phyloP scores from a whole-genome alignment of 2,113 vertebrate species.

The Camelus bactrianus region DNA sequence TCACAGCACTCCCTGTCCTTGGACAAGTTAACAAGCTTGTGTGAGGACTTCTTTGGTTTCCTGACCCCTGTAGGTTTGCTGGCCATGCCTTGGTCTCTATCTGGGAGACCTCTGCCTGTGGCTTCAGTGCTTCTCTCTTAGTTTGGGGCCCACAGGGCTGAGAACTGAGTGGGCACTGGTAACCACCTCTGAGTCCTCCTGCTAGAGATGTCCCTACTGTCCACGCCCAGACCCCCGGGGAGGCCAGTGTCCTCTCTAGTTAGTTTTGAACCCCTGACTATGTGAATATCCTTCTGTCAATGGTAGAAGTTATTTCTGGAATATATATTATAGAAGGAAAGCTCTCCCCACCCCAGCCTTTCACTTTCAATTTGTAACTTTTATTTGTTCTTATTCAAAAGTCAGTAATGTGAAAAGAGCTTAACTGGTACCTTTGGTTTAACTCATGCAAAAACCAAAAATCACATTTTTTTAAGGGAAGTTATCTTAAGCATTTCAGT shows the following conservation, averaged over 20 bases:
- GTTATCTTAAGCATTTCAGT: conserved; percentile 1
- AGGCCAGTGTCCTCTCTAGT: background rate
- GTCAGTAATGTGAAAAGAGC: background rate
- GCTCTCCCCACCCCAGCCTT: background rate
- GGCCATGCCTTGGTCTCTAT: background rate
- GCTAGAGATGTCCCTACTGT: background rate
- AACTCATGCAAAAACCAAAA: background rate
- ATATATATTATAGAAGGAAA: background rate
- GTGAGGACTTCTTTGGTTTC: background rate
- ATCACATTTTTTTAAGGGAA: background rate
- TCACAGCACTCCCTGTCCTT: background rate
- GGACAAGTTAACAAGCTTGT: background rate
- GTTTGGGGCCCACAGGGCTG: background rate
- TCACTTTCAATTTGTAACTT: conserved; percentile 41
- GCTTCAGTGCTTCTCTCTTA: background rate
- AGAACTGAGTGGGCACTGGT: background rate
- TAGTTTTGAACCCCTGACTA: background rate
- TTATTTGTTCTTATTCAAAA: conserved; percentile 20
- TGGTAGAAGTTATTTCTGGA: background rate
- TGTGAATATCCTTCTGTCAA: background rate
- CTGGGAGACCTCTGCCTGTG: background rate
- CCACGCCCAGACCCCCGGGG: background rate
- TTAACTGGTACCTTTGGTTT: background rate
- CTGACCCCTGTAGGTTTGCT: background rate
- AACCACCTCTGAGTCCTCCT: background rate